Evolutionary conservation across 1,140 invertebrate species (phyloP), one percentile per base, ranked within the genome.

Genomic region (Spodoptera litura): DNA sequence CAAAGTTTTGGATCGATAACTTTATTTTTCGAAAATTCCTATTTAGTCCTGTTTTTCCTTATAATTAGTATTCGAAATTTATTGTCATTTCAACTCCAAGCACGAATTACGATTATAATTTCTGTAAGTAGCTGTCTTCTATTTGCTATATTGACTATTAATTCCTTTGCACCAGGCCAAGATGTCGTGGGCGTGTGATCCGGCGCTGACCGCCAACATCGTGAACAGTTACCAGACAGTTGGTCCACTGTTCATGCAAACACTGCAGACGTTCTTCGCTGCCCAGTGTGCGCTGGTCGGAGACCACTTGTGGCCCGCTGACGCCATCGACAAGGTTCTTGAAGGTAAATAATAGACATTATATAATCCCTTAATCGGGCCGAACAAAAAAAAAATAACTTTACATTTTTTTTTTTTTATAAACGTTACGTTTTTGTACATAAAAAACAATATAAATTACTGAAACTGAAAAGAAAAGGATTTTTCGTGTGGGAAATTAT

Each of bases 221-320:
- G 61, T 85, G 56, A 78, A 83, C 73, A 86, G 84, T 72, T 88
- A 87, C 78, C 82, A 83, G 13, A 77, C 59, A 4, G 86, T 92
- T 78, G 90, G 95, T 13, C 78, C 95, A 95, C 62, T 94, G 95
- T 78, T 95, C 96, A 80, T 89, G 95, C 79, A 96, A 25, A 82
- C 96, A 4, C 66, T 96, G 11, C 95, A 95, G 73, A 88, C 93
- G 0, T 81, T 96, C 11, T 73, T 96, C 3, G 73, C 90, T 0
- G 95, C 95, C 0, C 95, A 96, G 73, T 96, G 96, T 71, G 85
- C 87, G 2, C 76, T 96, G 5, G 94, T 95, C 2, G 95, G 95
- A 0, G 80, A 86, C 3, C 94, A 95, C 35, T 82, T 91, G 1
- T 95, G 96, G 87, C 95, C 95, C 0, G 68, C 85, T 6, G 96